Evolutionary conservation across 2,797 vertebrate species (phyloP).

Genomic region (Acrossocheilus fasciatus): DNA sequence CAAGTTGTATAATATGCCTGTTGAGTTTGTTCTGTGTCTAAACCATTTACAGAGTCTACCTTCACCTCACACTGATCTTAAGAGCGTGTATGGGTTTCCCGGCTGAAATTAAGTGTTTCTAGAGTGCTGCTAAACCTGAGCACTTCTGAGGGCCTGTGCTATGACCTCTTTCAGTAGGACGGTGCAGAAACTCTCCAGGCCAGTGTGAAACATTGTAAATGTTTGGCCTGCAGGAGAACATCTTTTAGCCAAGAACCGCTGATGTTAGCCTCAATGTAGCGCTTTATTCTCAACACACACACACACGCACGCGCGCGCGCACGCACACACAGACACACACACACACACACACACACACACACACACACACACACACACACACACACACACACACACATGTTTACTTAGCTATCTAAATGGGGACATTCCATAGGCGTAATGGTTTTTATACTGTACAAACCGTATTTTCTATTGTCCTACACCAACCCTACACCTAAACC

Average conservation of each 20-base stretch:
- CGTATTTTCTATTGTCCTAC: too few relatives aligned
- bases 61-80: slow-evolving; percentile 1
- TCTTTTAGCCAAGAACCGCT: slow-evolving; percentile 26
- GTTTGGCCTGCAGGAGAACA: slow-evolving; percentile 16
- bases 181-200: slow-evolving; percentile 11
- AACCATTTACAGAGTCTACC: background rate
- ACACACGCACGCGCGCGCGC: background rate
- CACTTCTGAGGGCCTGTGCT: background rate
- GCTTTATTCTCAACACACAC: background rate
- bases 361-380: too few relatives aligned
- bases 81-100: background rate
- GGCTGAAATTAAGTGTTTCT: slow-evolving; percentile 29
- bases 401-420: too few relatives aligned
- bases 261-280: background rate
- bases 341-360: background rate
- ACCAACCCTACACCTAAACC: too few relatives aligned
- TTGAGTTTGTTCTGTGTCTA: background rate
- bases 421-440: too few relatives aligned
- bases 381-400: too few relatives aligned
- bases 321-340: background rate
- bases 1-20: background rate
- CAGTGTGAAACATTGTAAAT: slow-evolving; percentile 22
- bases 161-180: slow-evolving; percentile 13
- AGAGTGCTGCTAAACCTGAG: slow-evolving; percentile 14
- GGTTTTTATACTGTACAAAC: too few relatives aligned